Base-by-base conservation (phyloP, 2,113 vertebrate species). In the Psilopsiagon aymara region DNA sequence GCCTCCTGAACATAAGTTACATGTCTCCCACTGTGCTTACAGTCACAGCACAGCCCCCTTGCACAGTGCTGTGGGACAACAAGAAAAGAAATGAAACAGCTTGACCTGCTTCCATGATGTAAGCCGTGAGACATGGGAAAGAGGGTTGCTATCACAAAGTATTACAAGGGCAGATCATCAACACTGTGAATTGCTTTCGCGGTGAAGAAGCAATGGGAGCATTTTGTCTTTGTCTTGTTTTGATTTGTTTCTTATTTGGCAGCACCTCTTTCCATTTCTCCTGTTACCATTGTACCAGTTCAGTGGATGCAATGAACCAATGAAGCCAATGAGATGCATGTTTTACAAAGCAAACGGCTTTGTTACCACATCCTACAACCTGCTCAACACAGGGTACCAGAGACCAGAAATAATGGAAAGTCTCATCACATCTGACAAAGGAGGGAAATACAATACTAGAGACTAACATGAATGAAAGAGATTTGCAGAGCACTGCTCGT, bases 281-380 rank as follows among this genome's bases (percentile, higher is more conserved):
- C 83, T 29, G 23, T 82, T 69, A 68, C 29, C 37, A 43, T 5
- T 63, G 46, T 33, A 73, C n/a, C 62, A 69, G 62, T 57, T 76
- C 53, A 83, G 63, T 4, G 10, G 44, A 52, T 31, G 20, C 44
- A 69, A 29, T 13, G 57, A 90, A 39, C 41, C 37, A 41, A 21
- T 29, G 37, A 49, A 84, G 53, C 53, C 2, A 1, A 55, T 0
- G 0, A 74, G 76, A 81, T 27, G 51, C 7, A 37, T 0, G 2
- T 67, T 90, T 67, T 43, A 86, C 55, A 37, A 63, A 71, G 43
- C 28, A 83, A 73, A 78, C 37, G 20, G 46, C 83, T 83, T 80
- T 77, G 46, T 78, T 88, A 67, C 66, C 31, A n/a, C 37, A 28
- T 62, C 73, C 91, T 63, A 43, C 29, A 70, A 13, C 47, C 52